Evolutionary conservation across 2,113 vertebrate genomes (phyloP).

Genomic region (Prionailurus bengalensis): DNA sequence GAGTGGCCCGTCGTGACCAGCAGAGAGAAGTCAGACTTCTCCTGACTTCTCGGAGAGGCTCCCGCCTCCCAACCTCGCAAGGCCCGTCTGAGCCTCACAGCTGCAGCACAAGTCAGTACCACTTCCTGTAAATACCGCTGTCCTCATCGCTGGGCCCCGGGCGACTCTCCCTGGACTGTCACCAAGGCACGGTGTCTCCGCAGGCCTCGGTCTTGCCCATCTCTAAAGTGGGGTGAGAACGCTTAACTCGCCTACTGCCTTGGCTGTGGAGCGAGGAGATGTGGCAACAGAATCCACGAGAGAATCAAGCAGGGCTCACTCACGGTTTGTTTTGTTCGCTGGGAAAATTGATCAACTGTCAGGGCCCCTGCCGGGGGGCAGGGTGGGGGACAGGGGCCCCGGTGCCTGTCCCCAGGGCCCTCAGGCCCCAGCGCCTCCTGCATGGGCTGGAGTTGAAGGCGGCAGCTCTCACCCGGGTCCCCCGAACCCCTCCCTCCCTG

Average conservation of each 20-base stretch:
- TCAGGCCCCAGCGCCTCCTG: background rate
- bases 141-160: rapidly evolving
- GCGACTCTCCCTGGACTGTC: rapidly evolving
- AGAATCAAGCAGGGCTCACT: background rate
- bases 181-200: rapidly evolving
- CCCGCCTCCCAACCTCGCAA: rapidly evolving
- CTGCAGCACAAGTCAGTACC: rapidly evolving
- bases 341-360: background rate
- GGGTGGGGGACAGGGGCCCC: background rate
- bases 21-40: background rate
- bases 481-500: background rate
- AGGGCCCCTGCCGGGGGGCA: background rate
- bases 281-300: background rate
- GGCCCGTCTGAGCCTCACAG: background rate
- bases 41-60: background rate
- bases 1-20: rapidly evolving
- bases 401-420: background rate
- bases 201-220: background rate
- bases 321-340: background rate
- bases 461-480: background rate
- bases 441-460: background rate
- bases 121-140: rapidly evolving
- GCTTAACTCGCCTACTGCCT: background rate
- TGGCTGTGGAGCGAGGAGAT: background rate
- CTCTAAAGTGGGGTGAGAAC: background rate